Percentiles rank a stretch among this genome's conserved stretches.
These are phyloP conservation scores for Cynaeus angustus DNA, from an alignment of 2,888 invertebrate species.

Conservation along the genomic window DNA sequence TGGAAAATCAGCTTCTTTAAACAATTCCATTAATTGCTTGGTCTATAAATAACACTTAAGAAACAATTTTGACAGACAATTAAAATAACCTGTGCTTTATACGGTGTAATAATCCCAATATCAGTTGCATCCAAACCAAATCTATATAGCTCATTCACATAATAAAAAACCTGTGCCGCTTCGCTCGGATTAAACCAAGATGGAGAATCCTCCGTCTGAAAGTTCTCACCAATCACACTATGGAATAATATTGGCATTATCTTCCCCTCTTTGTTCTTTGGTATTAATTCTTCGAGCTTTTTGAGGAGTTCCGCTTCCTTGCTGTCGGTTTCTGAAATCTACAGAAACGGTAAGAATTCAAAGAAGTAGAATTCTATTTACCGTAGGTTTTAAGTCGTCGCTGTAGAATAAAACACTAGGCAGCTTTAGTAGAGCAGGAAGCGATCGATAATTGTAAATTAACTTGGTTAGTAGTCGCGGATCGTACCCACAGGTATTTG, in stretches of 20 bases:
- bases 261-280: constrained; percentile 63
- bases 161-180: constrained; percentile 78
- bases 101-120: constrained; percentile 94
- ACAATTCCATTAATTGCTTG: constrained; percentile 59
- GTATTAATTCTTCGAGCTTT: constrained; percentile 68
- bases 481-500: constrained; percentile 82
- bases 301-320: constrained; percentile 70
- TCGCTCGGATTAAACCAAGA: constrained; percentile 94
- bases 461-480: constrained; percentile 88
- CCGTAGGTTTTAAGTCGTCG: constrained; percentile 80
- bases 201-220: constrained; percentile 84
- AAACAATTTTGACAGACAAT: no score
- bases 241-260: constrained; percentile 79
- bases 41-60: constrained; percentile 72
- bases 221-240: constrained; percentile 81
- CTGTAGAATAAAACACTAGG: constrained; percentile 91
- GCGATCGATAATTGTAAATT: constrained; percentile 89
- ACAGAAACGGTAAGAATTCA: constrained; percentile 27
- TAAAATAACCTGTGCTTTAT: constrained; percentile 85
- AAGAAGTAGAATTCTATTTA: constrained; percentile 66
- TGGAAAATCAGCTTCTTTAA: constrained; percentile 71
- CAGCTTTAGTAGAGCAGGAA: constrained; percentile 83
- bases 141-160: constrained; percentile 79
- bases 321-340: constrained; percentile 70
- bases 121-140: constrained; percentile 78